Evolutionary conservation across 2,888 invertebrate genomes (phyloP).

Genomic region (Dione vanillae): DNA sequence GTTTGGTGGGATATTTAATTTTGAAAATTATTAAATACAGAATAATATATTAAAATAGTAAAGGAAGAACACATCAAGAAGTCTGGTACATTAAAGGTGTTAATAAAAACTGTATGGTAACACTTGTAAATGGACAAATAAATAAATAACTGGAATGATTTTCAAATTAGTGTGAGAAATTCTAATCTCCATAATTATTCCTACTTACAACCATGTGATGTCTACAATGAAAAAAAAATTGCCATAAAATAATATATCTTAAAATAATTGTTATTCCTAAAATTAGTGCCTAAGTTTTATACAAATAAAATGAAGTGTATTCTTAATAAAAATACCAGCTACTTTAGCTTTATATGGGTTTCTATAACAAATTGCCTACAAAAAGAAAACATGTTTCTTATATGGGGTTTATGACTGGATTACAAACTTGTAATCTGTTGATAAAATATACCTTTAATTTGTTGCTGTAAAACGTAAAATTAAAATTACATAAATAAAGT

Average conservation of each 20-base stretch:
- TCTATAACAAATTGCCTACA: neutral
- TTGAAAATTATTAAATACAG: conserved; percentile 38
- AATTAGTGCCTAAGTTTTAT: neutral
- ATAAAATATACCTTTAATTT: neutral
- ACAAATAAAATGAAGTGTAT: neutral
- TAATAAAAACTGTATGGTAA: conserved; percentile 26
- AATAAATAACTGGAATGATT: conserved; percentile 20
- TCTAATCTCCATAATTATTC: neutral
- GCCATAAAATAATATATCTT: neutral
- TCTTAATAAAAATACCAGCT: neutral
- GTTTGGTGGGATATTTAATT: conserved; percentile 53
- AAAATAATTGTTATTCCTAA: conserved; percentile 2
- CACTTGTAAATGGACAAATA: conserved; percentile 1
- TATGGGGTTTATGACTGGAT: too few species aligned
- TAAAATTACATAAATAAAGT: neutral
- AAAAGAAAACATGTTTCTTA: neutral
- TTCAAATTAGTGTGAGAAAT: neutral
- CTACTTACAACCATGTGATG: conserved; percentile 16
- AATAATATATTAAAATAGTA: neutral
- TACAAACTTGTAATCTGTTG: too few species aligned
- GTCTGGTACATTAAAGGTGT: neutral
- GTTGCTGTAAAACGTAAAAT: neutral
- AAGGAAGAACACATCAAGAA: neutral
- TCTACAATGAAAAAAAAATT: conserved; percentile 21
- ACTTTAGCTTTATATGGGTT: neutral